Evolutionary conservation across 2,113 vertebrate species (phyloP).

Genomic region (Nycticorax nycticorax): DNA sequence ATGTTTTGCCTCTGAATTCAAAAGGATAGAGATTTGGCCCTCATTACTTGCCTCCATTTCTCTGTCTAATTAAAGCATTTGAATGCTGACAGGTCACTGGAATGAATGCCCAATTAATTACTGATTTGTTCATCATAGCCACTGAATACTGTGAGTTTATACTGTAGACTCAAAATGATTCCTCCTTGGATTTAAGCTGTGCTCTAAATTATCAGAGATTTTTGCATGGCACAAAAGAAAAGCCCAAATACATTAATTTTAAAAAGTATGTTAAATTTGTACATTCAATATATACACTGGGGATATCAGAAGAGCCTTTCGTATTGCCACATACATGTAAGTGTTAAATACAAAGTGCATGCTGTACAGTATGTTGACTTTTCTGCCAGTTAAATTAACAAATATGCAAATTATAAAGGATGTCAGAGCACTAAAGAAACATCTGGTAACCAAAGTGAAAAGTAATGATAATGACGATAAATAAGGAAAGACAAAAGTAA

Average conservation of each 20-base stretch:
- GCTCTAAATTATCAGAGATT: constrained; percentile 27
- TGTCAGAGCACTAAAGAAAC: constrained; percentile 75
- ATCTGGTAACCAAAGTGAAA: constrained; percentile 77
- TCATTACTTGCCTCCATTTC: constrained; percentile 66
- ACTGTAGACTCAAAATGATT: constrained; percentile 51
- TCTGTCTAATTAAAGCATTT: constrained; percentile 77
- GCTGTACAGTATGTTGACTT: constrained; percentile 29
- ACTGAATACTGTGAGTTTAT: constrained; percentile 54
- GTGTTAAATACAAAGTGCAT: constrained; percentile 34
- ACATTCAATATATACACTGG: constrained; percentile 6
- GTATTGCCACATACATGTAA: neutral
- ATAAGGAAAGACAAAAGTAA: constrained; percentile 69
- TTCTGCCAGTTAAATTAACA: constrained; percentile 73
- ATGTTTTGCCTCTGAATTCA: constrained; percentile 58
- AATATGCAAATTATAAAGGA: constrained; percentile 76
- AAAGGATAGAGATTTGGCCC: constrained; percentile 60
- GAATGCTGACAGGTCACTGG: constrained; percentile 76
- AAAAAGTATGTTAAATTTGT: constrained; percentile 17
- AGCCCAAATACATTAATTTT: constrained; percentile 26
- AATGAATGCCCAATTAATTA: constrained; percentile 79
- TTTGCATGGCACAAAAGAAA: constrained; percentile 18
- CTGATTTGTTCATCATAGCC: constrained; percentile 71
- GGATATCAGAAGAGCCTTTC: neutral
- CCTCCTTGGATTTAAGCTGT: constrained; percentile 37
- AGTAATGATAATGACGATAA: constrained; percentile 71